Conservation (phyloP, 2,113 vertebrate genomes). For the Callipepla californica region DNA sequence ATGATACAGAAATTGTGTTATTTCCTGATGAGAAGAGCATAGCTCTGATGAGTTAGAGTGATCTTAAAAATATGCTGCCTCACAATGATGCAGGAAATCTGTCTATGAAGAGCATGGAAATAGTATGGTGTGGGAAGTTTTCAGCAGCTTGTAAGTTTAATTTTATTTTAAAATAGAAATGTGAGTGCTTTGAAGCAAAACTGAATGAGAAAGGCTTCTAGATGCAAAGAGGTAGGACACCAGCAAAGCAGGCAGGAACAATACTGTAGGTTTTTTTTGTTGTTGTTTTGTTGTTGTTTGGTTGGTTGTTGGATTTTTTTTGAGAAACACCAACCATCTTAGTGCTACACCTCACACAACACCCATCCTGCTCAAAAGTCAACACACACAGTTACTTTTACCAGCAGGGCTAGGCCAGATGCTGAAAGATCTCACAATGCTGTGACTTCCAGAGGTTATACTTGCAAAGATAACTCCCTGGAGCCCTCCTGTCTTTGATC, state of each 20-base stretch:
- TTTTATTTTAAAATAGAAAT: background rate
- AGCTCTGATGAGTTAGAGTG: background rate
- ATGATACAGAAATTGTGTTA: background rate
- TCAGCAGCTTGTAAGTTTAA: background rate
- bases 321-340: background rate
- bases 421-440: background rate
- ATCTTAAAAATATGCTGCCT: background rate
- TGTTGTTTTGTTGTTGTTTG: no score
- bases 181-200: background rate
- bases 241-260: background rate
- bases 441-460: background rate
- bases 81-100: background rate
- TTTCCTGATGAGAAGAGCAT: background rate
- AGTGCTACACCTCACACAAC: rapidly evolving
- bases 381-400: background rate
- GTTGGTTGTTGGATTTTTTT: no score
- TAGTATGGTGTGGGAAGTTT: background rate
- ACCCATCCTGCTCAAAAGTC: rapidly evolving
- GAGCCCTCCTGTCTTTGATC: background rate
- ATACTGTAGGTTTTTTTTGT: background rate
- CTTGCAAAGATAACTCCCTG: no score
- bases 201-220: background rate
- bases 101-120: background rate
- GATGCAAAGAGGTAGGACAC: rapidly evolving
- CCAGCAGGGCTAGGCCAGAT: background rate